A percentile compares a stretch with the other conserved stretches of the same genome.
Evolutionary conservation across 2,888 invertebrate genomes (phyloP).

Genomic region (Vandiemenella viatica): DNA sequence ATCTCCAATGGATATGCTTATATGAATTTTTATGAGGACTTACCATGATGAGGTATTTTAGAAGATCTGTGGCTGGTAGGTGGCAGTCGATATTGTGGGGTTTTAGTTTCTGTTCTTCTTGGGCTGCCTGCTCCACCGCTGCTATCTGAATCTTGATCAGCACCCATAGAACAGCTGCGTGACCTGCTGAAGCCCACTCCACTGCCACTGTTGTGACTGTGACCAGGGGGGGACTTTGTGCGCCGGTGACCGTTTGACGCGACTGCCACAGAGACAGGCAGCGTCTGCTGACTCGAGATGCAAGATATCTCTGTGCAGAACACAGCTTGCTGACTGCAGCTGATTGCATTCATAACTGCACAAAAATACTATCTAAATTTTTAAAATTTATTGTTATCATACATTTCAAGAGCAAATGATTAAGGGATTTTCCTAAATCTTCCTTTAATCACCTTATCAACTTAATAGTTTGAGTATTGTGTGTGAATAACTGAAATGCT

Average conservation of each 20-base stretch:
- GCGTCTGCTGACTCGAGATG: constrained; percentile 27
- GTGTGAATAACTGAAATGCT: no score
- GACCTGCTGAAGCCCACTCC: constrained; percentile 11
- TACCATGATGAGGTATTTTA: constrained; percentile 13
- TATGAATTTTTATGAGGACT: constrained; percentile 2
- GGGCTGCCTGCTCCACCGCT: constrained; percentile 17
- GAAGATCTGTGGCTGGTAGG: constrained; percentile 10
- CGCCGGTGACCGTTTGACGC: constrained; percentile 10
- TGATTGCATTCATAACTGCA: no score
- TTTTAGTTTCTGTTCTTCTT: constrained; percentile 8
- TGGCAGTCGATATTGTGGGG: constrained; percentile 11
- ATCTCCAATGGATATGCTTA: no score
- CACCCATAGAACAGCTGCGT: constrained; percentile 15
- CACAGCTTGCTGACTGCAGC: background rate
- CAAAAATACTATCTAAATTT: no score
- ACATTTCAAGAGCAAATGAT: no score
- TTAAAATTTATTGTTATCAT: no score
- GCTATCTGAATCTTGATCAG: constrained; percentile 17
- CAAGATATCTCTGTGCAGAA: constrained; percentile 25
- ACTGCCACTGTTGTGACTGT: constrained; percentile 4
- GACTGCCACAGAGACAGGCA: constrained; percentile 20
- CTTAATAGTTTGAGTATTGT: no score
- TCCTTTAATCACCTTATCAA: no score
- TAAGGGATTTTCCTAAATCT: no score
- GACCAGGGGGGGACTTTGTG: constrained; percentile 10